Conservation (phyloP, 1,140 invertebrate species). For the Drosophila gunungcola region DNA sequence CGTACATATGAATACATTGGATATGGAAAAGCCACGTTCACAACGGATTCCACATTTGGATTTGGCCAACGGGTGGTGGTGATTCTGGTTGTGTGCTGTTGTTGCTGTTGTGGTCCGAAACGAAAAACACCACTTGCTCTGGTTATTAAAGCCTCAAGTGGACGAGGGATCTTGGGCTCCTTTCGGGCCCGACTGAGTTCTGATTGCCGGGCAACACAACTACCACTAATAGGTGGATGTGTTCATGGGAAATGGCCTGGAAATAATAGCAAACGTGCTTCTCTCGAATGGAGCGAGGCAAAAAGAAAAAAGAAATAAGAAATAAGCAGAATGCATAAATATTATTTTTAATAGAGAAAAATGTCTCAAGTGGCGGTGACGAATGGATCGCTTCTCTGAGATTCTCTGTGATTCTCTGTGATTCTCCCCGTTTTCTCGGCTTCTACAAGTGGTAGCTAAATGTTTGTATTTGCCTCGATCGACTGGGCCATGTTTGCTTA, state of each 20-base stretch:
- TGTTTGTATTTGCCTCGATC: slow-evolving; percentile 59
- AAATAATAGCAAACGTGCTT: slow-evolving; percentile 82
- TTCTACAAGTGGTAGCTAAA: slow-evolving; percentile 30
- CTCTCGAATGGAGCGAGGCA: slow-evolving; percentile 31
- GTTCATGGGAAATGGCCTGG: slow-evolving; percentile 80
- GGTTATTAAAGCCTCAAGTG: slow-evolving; percentile 50
- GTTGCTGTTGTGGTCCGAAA: slow-evolving; percentile 3
- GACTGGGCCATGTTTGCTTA: slow-evolving; percentile 67
- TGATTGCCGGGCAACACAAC: slow-evolving; percentile 53
- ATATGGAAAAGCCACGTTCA: slow-evolving; percentile 47
- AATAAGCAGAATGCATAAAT: slow-evolving; percentile 75
- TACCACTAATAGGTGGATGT: slow-evolving; percentile 65
- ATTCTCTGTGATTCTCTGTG: slow-evolving; percentile 4
- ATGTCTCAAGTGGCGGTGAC: slow-evolving; percentile 74
- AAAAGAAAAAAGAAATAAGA: slow-evolving; percentile 17
- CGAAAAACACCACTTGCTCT: slow-evolving; percentile 33
- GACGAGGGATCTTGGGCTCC: slow-evolving; percentile 29
- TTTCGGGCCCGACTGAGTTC: slow-evolving; percentile 22
- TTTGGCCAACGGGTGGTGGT: slow-evolving; percentile 2
- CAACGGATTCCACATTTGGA: slow-evolving; percentile 34
- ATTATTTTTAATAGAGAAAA: slow-evolving; percentile 75
- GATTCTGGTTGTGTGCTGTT: no score
- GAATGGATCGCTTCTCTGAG: slow-evolving; percentile 59
- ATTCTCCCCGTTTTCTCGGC: background rate
- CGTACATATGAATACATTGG: slow-evolving; percentile 15